These are phyloP conservation scores for Brachionus asplanchnoidis DNA, from an alignment of 1,140 invertebrate species.

Conservation along the genomic window DNA sequence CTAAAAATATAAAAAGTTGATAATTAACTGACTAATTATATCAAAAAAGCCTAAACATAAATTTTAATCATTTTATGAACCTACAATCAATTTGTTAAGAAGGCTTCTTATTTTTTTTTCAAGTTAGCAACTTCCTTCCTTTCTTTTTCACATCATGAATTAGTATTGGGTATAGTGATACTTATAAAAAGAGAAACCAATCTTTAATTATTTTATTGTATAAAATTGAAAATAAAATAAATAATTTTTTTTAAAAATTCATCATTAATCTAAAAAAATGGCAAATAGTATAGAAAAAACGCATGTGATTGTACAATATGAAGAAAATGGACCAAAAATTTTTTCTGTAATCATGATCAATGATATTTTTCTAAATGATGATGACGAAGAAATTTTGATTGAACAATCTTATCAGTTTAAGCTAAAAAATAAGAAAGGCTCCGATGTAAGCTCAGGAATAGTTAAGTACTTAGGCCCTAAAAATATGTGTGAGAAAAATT, in stretches of 20 bases:
- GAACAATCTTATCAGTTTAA: background rate
- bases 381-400: background rate
- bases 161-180: background rate
- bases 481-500: constrained; percentile 12
- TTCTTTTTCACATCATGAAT: background rate
- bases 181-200: background rate
- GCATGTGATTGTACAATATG: background rate
- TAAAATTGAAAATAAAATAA: background rate
- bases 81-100: background rate
- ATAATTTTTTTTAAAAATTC: background rate
- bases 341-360: background rate
- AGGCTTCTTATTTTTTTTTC: background rate
- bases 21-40: background rate
- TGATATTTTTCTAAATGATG: background rate
- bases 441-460: background rate
- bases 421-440: background rate
- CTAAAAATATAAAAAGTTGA: background rate
- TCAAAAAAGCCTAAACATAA: background rate
- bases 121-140: background rate
- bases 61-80: no score
- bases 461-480: background rate
- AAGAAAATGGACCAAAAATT: background rate
- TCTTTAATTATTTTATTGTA: background rate
- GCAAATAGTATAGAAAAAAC: background rate
- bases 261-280: background rate